Evolutionary conservation across 1,140 invertebrate species (phyloP), one percentile per base, ranked within the genome.

Genomic region (Araneus ventricosus): DNA sequence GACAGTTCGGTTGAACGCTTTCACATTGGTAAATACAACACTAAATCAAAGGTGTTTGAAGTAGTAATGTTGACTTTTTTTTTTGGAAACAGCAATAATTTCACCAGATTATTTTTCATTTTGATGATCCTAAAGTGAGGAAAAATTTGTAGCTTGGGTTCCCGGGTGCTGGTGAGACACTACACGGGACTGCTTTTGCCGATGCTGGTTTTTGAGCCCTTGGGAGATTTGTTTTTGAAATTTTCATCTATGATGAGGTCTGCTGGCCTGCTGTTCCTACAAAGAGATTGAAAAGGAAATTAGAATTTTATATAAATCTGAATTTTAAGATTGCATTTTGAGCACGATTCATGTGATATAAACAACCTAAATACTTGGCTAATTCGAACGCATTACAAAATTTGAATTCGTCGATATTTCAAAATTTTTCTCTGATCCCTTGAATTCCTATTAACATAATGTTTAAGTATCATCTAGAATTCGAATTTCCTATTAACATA

Each of bases 161-260:
- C 80, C n/a, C n/a, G n/a, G n/a, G n/a, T n/a, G n/a, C n/a, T n/a
- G n/a, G n/a, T n/a, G n/a, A n/a, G n/a, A 45, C 27, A 59, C 27
- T 93, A 93, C 59, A 93, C 93, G 27, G 88, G 88, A 61, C 93
- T 93, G 82, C 93, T 90, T 90, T 93, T 93, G n/a, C 88, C 88
- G 41, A 93, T 90, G 87, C 93, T 93, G 22, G 88, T 90, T 87
- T 93, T 93, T 8, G 93, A 93, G 30, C 93, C 93, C 41, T 93
- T 93, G 24, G 93, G 93, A 30, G 93, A 93, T 61, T 93, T 93
- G 75, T 90, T 90, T 86, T 93, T 93, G 70, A 63, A 90, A 34
- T 61, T 93, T 82, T 93, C 93, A 59, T 93, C 93, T 63, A 93
- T 93, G 52, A 93, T 93, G 27, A 93, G 92, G 45, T 93, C 92